Evolutionary conservation across 1,140 invertebrate species (phyloP), one percentile per base, ranked within the genome.

Genomic region (Euwallacea fornicatus): DNA sequence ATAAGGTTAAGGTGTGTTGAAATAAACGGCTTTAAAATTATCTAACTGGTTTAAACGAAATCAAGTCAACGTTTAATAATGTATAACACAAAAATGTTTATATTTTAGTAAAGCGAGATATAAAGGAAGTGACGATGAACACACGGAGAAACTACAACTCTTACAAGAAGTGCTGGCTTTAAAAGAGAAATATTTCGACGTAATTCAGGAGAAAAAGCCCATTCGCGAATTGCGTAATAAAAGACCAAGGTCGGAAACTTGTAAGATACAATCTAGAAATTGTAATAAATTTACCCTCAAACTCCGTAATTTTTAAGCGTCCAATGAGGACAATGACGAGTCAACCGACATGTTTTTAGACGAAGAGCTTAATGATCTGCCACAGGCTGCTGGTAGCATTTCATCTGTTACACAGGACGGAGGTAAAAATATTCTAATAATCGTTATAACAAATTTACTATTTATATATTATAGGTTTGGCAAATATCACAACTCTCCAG

Each of bases 131-230:
- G 69, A 71, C 44, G 69, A 71, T 11, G 69, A 71, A 66, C 69
- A 71, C 42, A 21, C 21, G 15, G 69, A 71, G 53, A 71, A 71
- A 61, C 56, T 71, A 42, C 69, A 71, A 71, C 54, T 71, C 56
- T 59, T 71, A 43, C 62, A 66, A 15, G 69, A 71, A 61, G 69
- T 71, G 0, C 33, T 71, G 33, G 62, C 54, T 9, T 46, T 71
- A 0, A 71, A 71, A 71, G 69, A 71, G 46, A 71, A 71, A 58
- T 71, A 71, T 54, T 71, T 71, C 53, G 69, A 71, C 60, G 63
- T 71, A 9, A 66, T 71, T 15, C 69, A 71, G 53, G 69, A 71
- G 46, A 65, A 66, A 59, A 71, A 71, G 53, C 69, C 67, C 0
- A 6, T n/a, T 9, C 21, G 7, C 8, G 53, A 55, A 21, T 15